These are phyloP conservation scores for Ypsolopha sequella DNA, from an alignment of 2,888 invertebrate genomes.

Conservation along the genomic window DNA sequence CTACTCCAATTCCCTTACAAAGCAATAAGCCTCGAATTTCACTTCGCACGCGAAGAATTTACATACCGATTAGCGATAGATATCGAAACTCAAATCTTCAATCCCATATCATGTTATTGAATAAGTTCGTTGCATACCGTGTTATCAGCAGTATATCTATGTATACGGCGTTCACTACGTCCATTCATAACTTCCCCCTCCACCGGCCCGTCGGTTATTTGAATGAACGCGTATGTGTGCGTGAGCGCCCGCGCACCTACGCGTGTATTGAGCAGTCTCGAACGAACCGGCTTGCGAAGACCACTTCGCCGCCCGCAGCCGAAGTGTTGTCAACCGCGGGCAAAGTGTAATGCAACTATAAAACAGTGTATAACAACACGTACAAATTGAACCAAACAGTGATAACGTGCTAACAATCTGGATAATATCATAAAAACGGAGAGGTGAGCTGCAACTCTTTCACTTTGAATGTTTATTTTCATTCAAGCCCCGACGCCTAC, in stretches of 20 bases:
- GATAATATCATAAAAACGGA: constrained; percentile 62
- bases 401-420: constrained; percentile 50
- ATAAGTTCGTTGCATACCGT: constrained; percentile 31
- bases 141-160: constrained; percentile 50
- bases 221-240: constrained; percentile 44
- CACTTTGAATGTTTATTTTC: constrained; percentile 53
- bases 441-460: constrained; percentile 40
- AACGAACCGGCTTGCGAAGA: constrained; percentile 27
- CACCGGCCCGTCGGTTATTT: constrained; percentile 28
- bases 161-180: constrained; percentile 58
- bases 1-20: too few relatives aligned
- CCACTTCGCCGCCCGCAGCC: neutral
- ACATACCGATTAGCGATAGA: too few relatives aligned
- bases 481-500: constrained; percentile 59
- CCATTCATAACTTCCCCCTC: constrained; percentile 64
- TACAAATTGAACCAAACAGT: constrained; percentile 13
- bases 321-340: constrained; percentile 15
- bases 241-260: constrained; percentile 41
- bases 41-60: too few relatives aligned
- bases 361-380: constrained; percentile 40
- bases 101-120: constrained; percentile 24
- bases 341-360: constrained; percentile 44
- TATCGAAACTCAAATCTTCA: neutral
- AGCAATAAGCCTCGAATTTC: too few relatives aligned
- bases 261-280: constrained; percentile 32